Percentiles rank a stretch among this genome's conserved stretches.
These are phyloP conservation scores for Lophochroa leadbeateri DNA, from an alignment of 2,113 vertebrate genomes.

Conservation along the genomic window DNA sequence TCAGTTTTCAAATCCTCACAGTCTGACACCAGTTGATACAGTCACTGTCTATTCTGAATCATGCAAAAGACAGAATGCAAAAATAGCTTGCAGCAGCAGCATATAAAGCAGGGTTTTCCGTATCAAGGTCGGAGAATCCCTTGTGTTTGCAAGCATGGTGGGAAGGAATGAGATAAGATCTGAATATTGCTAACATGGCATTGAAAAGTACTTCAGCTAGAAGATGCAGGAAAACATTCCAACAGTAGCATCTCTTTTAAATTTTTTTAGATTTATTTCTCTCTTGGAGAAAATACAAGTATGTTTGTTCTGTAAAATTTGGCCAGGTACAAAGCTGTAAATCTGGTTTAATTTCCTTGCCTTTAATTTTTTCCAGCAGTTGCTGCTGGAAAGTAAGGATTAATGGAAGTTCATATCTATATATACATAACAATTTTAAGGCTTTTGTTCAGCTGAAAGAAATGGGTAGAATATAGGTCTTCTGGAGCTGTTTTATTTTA, in stretches of 20 bases:
- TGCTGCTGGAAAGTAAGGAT: background rate
- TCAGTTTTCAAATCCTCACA: background rate
- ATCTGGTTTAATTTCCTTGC: background rate
- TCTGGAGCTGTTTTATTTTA: background rate
- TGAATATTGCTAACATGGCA: background rate
- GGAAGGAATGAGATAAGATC: background rate
- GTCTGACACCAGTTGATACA: background rate
- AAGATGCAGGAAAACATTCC: background rate
- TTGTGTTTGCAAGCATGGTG: background rate
- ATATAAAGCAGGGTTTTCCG: background rate
- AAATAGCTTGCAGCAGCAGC: background rate
- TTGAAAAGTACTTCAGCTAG: background rate
- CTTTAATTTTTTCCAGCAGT: background rate
- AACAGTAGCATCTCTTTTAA: fast-evolving
- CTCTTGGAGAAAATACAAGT: background rate
- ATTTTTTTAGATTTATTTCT: background rate
- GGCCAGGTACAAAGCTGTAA: background rate
- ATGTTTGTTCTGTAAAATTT: background rate
- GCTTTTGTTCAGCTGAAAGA: background rate
- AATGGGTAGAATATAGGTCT: background rate
- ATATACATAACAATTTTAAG: background rate
- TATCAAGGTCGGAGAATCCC: background rate
- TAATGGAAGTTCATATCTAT: background rate
- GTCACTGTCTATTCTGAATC: background rate
- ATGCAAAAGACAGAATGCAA: slow-evolving; percentile 30